Conservation (phyloP, 2,888 invertebrate genomes). For the Hirudinaria manillensis region DNA sequence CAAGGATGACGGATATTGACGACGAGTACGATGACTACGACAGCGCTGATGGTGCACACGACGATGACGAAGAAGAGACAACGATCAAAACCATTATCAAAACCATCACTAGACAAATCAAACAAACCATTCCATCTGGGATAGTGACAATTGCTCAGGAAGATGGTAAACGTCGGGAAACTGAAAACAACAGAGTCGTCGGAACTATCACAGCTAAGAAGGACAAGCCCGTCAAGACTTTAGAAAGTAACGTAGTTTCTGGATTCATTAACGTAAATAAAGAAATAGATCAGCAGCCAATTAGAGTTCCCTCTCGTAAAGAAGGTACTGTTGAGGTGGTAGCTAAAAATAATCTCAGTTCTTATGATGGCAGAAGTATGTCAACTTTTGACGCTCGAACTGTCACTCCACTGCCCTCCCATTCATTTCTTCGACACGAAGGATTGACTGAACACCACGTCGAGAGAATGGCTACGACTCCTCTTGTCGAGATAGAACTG, state of each 20-base stretch:
- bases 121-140: constrained; percentile 2
- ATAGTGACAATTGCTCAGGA: constrained; percentile 2
- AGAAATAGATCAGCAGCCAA: neutral
- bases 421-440: neutral
- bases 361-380: neutral
- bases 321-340: neutral
- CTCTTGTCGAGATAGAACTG: neutral
- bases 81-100: too few relatives aligned
- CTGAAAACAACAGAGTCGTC: neutral
- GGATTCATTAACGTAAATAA: neutral
- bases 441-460: neutral
- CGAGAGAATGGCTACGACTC: neutral
- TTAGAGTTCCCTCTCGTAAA: neutral
- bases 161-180: too few relatives aligned
- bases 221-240: neutral
- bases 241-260: neutral
- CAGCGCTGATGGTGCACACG: neutral
- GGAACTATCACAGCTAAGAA: neutral
- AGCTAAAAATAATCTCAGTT: neutral
- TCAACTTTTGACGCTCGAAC: neutral
- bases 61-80: neutral
- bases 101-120: too few relatives aligned
- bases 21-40: neutral
- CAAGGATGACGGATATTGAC: too few relatives aligned
- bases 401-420: neutral